phyloP scores from a whole-genome alignment of 2,888 invertebrate species.

The Lydus trimaculatus region DNA sequence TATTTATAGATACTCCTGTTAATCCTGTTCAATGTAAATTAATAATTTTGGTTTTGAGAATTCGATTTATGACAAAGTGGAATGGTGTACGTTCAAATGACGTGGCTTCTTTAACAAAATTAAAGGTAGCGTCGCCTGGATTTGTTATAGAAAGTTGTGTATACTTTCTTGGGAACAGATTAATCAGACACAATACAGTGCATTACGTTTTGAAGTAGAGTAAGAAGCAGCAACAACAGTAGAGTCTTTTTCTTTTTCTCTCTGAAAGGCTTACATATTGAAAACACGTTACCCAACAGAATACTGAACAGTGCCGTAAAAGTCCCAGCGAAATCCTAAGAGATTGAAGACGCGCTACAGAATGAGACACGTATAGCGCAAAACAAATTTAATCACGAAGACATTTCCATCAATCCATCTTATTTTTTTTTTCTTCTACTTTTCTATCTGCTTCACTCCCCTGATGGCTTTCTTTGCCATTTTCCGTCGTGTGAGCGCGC shows the following conservation, averaged over 20 bases:
- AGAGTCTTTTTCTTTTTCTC: not conserved
- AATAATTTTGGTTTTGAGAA: not conserved
- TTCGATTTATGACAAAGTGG: not conserved
- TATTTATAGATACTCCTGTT: not conserved
- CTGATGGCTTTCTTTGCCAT: slow-evolving; percentile 60
- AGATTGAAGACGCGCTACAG: slow-evolving; percentile 40
- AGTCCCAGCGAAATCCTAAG: slow-evolving; percentile 44
- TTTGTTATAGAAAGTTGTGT: slow-evolving; percentile 14
- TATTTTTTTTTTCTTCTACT: slow-evolving; percentile 53
- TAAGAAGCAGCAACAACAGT: slow-evolving; percentile 28
- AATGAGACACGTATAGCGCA: slow-evolving; percentile 58
- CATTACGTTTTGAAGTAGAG: slow-evolving; percentile 36
- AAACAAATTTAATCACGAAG: slow-evolving; percentile 62
- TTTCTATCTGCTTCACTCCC: slow-evolving; percentile 55
- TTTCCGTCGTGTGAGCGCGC: slow-evolving; percentile 52
- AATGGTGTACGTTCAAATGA: slow-evolving; percentile 1
- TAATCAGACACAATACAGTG: slow-evolving; percentile 50
- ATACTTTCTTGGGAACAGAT: slow-evolving; percentile 33
- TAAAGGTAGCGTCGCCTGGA: slow-evolving; percentile 11
- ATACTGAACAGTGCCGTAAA: slow-evolving; percentile 47
- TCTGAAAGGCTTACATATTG: slow-evolving; percentile 50
- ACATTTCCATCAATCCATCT: slow-evolving; percentile 62
- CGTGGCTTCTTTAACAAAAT: not conserved
- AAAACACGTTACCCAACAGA: slow-evolving; percentile 45
- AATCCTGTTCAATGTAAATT: not conserved